These are phyloP conservation scores for Tyrophagus putrescentiae DNA, from an alignment of 1,140 invertebrate genomes.

Conservation along the genomic window DNA sequence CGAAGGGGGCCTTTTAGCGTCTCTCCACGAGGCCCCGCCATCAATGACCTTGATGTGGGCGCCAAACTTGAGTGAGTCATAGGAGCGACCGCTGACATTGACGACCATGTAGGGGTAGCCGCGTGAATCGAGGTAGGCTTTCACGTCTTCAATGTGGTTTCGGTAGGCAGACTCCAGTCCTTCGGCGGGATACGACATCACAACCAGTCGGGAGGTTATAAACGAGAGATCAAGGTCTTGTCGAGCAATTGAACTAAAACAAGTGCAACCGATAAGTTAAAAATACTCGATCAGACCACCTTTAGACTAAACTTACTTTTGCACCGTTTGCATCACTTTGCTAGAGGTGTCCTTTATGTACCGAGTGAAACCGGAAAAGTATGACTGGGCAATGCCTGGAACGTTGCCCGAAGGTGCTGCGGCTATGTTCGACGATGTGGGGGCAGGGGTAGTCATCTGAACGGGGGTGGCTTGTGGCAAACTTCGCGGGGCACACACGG, in stretches of 20 bases:
- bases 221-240: slow-evolving; percentile 77
- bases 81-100: slow-evolving; percentile 55
- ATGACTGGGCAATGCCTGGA: slow-evolving; percentile 11
- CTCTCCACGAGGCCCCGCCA: slow-evolving; percentile 42
- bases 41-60: slow-evolving; percentile 41
- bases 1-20: slow-evolving; percentile 47
- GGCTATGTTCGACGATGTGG: slow-evolving; percentile 5
- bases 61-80: slow-evolving; percentile 40
- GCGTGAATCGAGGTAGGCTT: slow-evolving; percentile 46
- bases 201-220: slow-evolving; percentile 56
- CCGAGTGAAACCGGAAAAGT: slow-evolving; percentile 23
- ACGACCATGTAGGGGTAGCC: slow-evolving; percentile 57
- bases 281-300: too few relatives aligned
- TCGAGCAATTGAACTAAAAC: slow-evolving; percentile 62
- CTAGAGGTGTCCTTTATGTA: slow-evolving; percentile 84
- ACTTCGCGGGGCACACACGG: slow-evolving; percentile 19
- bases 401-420: not conserved
- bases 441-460: not conserved
- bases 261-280: slow-evolving; percentile 17
- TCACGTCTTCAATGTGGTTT: slow-evolving; percentile 82
- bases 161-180: slow-evolving; percentile 81
- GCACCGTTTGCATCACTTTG: slow-evolving; percentile 89
- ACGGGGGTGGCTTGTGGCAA: not conserved
- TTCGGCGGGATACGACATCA: slow-evolving; percentile 86
- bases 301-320: slow-evolving; percentile 57